A percentile compares a stretch with the other conserved stretches of the same genome.
Conservation (phyloP, 2,797 vertebrate species). For the Moxostoma hubbsi region DNA sequence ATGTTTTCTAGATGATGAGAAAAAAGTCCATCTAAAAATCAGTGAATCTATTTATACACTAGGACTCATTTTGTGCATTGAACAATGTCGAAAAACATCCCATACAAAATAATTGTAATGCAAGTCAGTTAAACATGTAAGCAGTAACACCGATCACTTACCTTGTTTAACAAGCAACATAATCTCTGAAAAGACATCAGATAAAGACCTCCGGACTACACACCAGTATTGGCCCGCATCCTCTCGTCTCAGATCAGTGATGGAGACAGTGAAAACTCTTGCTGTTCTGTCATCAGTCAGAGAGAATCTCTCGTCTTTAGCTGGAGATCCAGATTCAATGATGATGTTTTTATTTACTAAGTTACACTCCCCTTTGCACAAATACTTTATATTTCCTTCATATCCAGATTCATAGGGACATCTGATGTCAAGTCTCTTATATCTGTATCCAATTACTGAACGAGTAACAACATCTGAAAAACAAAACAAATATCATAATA, state of each 20-base stretch:
- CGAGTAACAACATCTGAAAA: not conserved
- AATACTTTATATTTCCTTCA: constrained; percentile 10
- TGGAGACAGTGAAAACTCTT: constrained; percentile 42
- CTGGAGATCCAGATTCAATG: constrained; percentile 19
- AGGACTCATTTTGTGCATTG: too few relatives aligned
- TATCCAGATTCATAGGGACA: not conserved
- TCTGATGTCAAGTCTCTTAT: not conserved
- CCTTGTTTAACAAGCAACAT: constrained; percentile 4
- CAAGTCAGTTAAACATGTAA: too few relatives aligned
- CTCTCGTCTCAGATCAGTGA: constrained; percentile 27
- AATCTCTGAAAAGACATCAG: not conserved
- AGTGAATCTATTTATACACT: not conserved
- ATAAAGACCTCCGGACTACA: not conserved
- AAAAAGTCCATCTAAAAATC: not conserved
- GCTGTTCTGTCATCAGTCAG: constrained; percentile 16
- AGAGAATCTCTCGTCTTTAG: constrained; percentile 18
- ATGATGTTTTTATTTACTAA: not conserved
- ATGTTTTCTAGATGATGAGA: not conserved
- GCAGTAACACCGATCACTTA: not conserved
- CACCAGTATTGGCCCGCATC: constrained; percentile 31
- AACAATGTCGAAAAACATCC: too few relatives aligned
- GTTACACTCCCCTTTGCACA: not conserved
- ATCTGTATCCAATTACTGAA: not conserved
- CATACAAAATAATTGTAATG: too few relatives aligned
- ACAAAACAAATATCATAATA: not conserved